phyloP scores from a whole-genome alignment of 2,113 vertebrate species.

The Microtus oregoni region DNA sequence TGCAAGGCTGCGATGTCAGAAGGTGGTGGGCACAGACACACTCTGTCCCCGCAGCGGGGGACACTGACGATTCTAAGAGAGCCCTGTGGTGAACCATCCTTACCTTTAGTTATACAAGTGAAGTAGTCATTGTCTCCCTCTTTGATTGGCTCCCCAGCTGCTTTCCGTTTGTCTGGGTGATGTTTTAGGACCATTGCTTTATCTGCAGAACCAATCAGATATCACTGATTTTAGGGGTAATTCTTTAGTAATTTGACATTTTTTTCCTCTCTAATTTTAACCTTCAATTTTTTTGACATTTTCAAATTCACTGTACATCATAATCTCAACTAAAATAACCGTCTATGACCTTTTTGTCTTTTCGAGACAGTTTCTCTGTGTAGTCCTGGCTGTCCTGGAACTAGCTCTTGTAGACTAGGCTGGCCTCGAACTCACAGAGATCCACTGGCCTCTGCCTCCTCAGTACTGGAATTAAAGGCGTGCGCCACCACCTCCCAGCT shows the following conservation, averaged over 20 bases:
- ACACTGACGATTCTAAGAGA: no score
- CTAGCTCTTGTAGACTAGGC: background rate
- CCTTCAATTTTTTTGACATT: background rate
- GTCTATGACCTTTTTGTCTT: background rate
- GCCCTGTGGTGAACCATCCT: background rate
- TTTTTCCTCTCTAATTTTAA: background rate
- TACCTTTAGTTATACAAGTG: constrained; percentile 99
- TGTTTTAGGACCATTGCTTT: constrained; percentile 99
- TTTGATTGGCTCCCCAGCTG: constrained; percentile 96
- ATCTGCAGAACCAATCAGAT: constrained; percentile 87
- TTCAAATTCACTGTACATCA: background rate
- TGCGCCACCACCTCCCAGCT: no score
- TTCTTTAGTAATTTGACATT: background rate
- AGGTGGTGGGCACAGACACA: background rate
- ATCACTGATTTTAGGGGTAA: constrained; percentile 40
- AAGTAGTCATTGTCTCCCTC: constrained; percentile 99
- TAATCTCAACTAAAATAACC: background rate
- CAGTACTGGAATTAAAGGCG: background rate
- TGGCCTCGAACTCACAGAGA: background rate
- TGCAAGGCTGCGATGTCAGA: background rate
- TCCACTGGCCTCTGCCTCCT: background rate
- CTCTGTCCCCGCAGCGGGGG: background rate
- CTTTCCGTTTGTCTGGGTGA: constrained; percentile 99
- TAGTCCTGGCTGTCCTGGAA: background rate
- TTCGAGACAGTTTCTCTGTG: background rate